These are phyloP conservation scores for Neoniphon sammara DNA, from an alignment of 2,797 vertebrate genomes.

Conservation along the genomic window DNA sequence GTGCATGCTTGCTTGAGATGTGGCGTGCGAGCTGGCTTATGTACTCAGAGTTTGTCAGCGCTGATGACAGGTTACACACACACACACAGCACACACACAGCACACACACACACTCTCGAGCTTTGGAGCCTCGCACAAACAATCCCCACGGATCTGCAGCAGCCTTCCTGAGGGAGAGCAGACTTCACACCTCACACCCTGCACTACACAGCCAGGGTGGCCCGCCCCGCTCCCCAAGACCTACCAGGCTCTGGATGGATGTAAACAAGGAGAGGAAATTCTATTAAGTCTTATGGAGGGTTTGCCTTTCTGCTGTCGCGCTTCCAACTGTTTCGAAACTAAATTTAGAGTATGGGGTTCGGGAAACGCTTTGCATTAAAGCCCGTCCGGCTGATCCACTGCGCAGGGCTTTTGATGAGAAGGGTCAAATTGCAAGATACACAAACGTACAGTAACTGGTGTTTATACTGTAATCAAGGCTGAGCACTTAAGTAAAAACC, in stretches of 20 bases:
- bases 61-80: slow-evolving; percentile 60
- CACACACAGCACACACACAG: slow-evolving; percentile 23
- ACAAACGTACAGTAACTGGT: slow-evolving; percentile 44
- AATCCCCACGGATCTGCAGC: slow-evolving; percentile 31
- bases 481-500: slow-evolving; percentile 11
- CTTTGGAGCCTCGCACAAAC: slow-evolving; percentile 33
- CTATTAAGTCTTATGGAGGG: slow-evolving; percentile 44
- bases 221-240: slow-evolving; percentile 40
- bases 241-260: slow-evolving; percentile 48
- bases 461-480: slow-evolving; percentile 52
- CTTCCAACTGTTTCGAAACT: slow-evolving; percentile 35
- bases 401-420: slow-evolving; percentile 10
- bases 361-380: slow-evolving; percentile 25
- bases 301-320: slow-evolving; percentile 39
- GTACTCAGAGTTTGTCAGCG: slow-evolving; percentile 61
- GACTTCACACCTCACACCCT: slow-evolving; percentile 46
- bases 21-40: slow-evolving; percentile 71
- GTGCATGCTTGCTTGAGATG: slow-evolving; percentile 52
- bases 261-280: slow-evolving; percentile 68
- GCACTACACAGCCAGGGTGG: slow-evolving; percentile 49
- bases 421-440: slow-evolving; percentile 38
- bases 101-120: slow-evolving; percentile 14
- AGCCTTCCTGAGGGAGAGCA: slow-evolving; percentile 32
- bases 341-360: slow-evolving; percentile 34
- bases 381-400: slow-evolving; percentile 14